Evolutionary conservation across 2,888 invertebrate species (phyloP), one percentile per base, ranked within the genome.

Genomic region (Zele albiditarsus): DNA sequence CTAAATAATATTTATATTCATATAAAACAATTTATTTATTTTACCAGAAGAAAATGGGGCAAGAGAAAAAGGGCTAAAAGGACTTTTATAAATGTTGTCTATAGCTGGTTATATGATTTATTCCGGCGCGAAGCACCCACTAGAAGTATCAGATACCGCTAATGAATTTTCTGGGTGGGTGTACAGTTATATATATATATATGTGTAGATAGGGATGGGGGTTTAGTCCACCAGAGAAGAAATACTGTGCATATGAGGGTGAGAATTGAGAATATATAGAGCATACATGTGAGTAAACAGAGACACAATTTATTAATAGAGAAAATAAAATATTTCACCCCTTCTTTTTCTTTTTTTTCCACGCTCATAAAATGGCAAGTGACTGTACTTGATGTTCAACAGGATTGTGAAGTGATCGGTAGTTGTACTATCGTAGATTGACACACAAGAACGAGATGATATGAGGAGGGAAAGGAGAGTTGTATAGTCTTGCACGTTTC

Each of bases 111-210:
- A 49, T 79, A 82, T 87, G 87, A 87, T 87, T 87, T 87, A 87
- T 87, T 84, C 82, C 80, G 80, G 83, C 83, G 87, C 84, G 86
- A 87, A 86, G 82, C 86, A 87, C 79, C 87, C 84, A 86, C 85
- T 84, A 87, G 87, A 87, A 87, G 87, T 87, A 87, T 87, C 87
- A 83, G 87, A 87, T 87, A 87, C 84, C 86, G 84, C 84, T 87
- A 87, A 87, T 87, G 87, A 87, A 87, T 84, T 80, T 78, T 77
- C 78, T 78, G 75, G 53, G 53, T 53, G 53, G 20, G 8, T 53
- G 10, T 10, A 53, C 53, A 20, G n/a, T 3, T 46, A 23, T 53
- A 53, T 20, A 23, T 53, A 20, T 53, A n/a, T 16, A 23, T 53
- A 53, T 20, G 20, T 53, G 20, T 53, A 3, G 20, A 53, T 23